Evolutionary conservation across 2,113 vertebrate genomes (phyloP).

Genomic region (Parotia lawesii): DNA sequence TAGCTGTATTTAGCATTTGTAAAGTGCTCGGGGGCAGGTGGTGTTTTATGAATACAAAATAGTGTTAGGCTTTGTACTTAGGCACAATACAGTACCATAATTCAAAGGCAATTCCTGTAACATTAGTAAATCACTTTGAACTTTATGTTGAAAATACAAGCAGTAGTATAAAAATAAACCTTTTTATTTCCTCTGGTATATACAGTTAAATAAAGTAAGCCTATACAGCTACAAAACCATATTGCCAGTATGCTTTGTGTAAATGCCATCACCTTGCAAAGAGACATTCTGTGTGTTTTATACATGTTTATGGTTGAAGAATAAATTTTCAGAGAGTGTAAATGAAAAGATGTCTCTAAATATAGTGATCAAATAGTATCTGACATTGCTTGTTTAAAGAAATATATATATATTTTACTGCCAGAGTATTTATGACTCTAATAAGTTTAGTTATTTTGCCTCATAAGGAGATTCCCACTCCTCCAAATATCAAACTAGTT

Average conservation of each 20-base stretch:
- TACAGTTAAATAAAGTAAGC: conserved; percentile 63
- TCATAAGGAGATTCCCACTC: conserved; percentile 1
- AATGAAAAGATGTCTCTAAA: conserved; percentile 58
- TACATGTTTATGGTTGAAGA: conserved; percentile 41
- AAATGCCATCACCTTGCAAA: conserved; percentile 51
- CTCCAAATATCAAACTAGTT: conserved; percentile 10
- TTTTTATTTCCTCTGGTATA: conserved; percentile 65
- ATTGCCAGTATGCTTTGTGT: conserved; percentile 44
- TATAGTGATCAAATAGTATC: conserved; percentile 51
- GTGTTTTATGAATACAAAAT: conserved; percentile 44
- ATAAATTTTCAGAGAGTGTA: conserved; percentile 61
- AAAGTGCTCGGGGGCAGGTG: conserved; percentile 4
- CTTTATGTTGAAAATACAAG: conserved; percentile 62
- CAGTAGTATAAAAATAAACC: conserved; percentile 59
- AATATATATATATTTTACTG: conserved; percentile 51
- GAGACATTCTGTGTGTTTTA: conserved; percentile 17
- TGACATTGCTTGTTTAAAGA: conserved; percentile 56
- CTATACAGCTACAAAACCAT: conserved; percentile 13
- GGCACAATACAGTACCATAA: conserved; percentile 1
- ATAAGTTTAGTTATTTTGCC: conserved; percentile 50
- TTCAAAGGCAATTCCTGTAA: conserved; percentile 63
- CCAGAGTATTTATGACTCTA: conserved; percentile 48
- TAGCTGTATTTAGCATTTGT: conserved; percentile 47
- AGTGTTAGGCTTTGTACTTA: conserved; percentile 32
- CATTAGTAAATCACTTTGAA: conserved; percentile 63